Evolutionary conservation across 2,888 invertebrate genomes (phyloP).

Genomic region (Drosophila gaucha): DNA sequence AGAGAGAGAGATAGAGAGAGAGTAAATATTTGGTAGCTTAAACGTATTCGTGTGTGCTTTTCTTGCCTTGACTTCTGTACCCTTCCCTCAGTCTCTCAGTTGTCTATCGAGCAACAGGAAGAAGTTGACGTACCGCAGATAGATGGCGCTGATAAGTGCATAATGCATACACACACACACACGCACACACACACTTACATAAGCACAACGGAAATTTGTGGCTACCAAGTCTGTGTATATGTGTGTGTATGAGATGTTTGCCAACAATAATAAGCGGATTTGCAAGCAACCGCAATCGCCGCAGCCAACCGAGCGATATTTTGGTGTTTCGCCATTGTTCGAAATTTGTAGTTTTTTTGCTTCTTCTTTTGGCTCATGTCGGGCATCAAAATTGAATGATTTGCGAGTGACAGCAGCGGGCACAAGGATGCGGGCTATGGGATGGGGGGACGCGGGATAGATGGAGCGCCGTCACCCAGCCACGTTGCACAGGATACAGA

Average conservation of each 20-base stretch:
- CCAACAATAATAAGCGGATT: slow-evolving; percentile 55
- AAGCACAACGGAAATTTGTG: slow-evolving; percentile 61
- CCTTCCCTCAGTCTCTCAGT: background rate
- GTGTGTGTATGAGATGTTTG: slow-evolving; percentile 32
- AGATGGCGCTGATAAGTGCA: slow-evolving; percentile 74
- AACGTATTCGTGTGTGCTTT: slow-evolving; percentile 7
- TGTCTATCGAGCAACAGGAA: slow-evolving; percentile 57
- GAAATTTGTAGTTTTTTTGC: slow-evolving; percentile 35
- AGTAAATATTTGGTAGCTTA: slow-evolving; percentile 10
- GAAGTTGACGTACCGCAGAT: slow-evolving; percentile 67
- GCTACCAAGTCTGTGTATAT: slow-evolving; percentile 20
- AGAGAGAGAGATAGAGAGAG: slow-evolving; percentile 6
- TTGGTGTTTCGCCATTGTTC: slow-evolving; percentile 42
- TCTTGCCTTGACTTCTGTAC: slow-evolving; percentile 13
- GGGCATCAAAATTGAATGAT: slow-evolving; percentile 57
- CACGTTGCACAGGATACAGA: slow-evolving; percentile 34
- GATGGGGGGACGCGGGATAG: background rate
- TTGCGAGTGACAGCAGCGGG: slow-evolving; percentile 42
- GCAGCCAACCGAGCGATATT: slow-evolving; percentile 29
- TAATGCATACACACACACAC: slow-evolving; percentile 54
- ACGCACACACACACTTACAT: slow-evolving; percentile 31
- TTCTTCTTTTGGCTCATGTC: slow-evolving; percentile 22
- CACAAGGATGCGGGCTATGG: background rate
- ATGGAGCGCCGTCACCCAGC: slow-evolving; percentile 11
- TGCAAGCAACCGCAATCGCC: slow-evolving; percentile 47